Evolutionary conservation across 2,797 vertebrate species (phyloP), one percentile per base, ranked within the genome.

Genomic region (Chloroceryle amazona): DNA sequence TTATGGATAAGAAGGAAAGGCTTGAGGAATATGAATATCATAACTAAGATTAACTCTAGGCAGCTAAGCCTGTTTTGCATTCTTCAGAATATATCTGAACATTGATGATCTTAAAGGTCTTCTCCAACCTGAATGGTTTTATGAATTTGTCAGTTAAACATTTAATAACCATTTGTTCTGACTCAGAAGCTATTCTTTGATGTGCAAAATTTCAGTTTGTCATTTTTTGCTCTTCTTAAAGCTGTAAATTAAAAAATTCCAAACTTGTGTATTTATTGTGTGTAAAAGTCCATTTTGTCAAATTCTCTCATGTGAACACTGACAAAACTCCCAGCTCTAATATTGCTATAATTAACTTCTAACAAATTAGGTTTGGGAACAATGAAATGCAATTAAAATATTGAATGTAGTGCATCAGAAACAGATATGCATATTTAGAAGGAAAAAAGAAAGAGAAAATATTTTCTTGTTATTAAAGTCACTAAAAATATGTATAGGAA

Each of bases 331-430:
- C 25, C 67, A 65, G 37, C 8, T 80, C 49, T 79, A 92, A 67
- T 70, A 89, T 80, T 12, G 4, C 85, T 89, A 86, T 58, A 97
- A 95, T 94, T 94, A 97, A 89, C 44, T 90, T 91, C 76, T 61
- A 85, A 91, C 31, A 96, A 97, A 94, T 72, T 68, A 92, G 9
- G 14, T 80, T 72, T 93, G 74, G 76, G 57, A 95, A 93, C 31
- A 88, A 94, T 86, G 23, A 83, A 76, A 90, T 65, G 67, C 76
- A 97, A 96, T 97, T 96, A 96, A 94, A 95, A 94, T 31, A 75
- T 4, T 22, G 17, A 81, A 87, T 73, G 78, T 87, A 79, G 31
- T 85, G 57, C 51, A 85, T 67, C 13, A 81, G 70, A 93, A 93
- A 66, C 21, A 92, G 73, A 57, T 95, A 96, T 80, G 37, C 3